phyloP scores from a whole-genome alignment of 1,140 invertebrate genomes.

The Platorchestia sp. region DNA sequence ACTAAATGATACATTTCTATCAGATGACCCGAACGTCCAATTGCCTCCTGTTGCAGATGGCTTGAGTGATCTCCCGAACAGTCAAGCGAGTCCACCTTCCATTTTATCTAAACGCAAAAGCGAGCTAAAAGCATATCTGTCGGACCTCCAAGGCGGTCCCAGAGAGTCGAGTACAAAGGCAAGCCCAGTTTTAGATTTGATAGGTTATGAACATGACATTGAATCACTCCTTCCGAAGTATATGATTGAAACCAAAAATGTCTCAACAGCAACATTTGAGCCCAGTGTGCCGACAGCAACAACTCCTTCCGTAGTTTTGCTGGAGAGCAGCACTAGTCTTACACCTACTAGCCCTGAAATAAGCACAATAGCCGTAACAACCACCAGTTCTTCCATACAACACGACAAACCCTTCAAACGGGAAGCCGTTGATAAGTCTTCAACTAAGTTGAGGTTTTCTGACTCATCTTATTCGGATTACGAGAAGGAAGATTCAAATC shows the following conservation, averaged over 20 bases:
- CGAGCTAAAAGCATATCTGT: not conserved
- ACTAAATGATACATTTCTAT: not conserved
- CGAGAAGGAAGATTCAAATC: constrained; percentile 30
- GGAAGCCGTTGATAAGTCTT: constrained; percentile 32
- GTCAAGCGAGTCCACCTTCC: not conserved
- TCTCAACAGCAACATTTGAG: not conserved
- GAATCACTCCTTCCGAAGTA: constrained; percentile 9
- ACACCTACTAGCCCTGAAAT: not conserved
- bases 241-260: not conserved
- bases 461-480: constrained; percentile 26
- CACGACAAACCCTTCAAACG: constrained; percentile 30
- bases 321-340: not conserved
- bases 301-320: not conserved
- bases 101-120: not conserved
- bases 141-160: not conserved
- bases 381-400: not conserved
- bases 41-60: too few species aligned
- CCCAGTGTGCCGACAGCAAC: not conserved
- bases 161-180: not conserved
- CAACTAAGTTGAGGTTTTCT: not conserved
- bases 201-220: not conserved
- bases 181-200: constrained; percentile 4
- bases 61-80: too few species aligned
- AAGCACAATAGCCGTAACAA: not conserved
- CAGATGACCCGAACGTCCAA: not conserved